Percentiles rank a stretch among this genome's conserved stretches.
Evolutionary conservation across 2,113 vertebrate species (phyloP).

Genomic region (Pachycephala philippinensis): DNA sequence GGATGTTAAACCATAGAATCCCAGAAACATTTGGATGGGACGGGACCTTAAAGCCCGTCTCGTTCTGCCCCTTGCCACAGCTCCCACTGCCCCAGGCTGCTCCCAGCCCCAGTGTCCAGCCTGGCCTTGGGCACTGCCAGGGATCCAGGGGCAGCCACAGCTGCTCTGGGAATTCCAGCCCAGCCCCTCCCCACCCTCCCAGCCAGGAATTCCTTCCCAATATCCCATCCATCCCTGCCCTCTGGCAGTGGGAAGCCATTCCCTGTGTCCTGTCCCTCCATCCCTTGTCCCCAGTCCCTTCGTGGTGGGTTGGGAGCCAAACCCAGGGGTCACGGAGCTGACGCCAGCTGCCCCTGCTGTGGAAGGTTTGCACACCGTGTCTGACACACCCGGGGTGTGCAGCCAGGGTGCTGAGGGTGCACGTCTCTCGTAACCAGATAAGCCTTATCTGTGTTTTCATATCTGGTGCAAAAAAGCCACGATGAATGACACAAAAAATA

Average conservation of each 20-base stretch:
- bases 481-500: background rate
- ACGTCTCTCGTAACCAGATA: rapidly evolving
- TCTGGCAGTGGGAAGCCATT: background rate
- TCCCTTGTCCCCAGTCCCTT: background rate
- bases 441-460: rapidly evolving
- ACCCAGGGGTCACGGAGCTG: background rate
- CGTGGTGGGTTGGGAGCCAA: no score
- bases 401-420: background rate
- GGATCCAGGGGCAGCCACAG: background rate
- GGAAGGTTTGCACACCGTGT: rapidly evolving
- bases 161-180: background rate
- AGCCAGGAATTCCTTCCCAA: background rate
- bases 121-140: background rate
- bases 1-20: background rate
- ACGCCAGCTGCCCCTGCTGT: rapidly evolving
- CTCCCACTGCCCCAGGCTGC: background rate
- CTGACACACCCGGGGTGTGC: rapidly evolving
- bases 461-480: background rate
- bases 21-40: background rate
- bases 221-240: background rate
- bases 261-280: background rate
- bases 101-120: background rate
- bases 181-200: no score
- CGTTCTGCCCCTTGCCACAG: no score
- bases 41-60: background rate